Evolutionary conservation across 1,140 invertebrate species (phyloP), one percentile per base, ranked within the genome.

Genomic region (Drosophila kohkoa): DNA sequence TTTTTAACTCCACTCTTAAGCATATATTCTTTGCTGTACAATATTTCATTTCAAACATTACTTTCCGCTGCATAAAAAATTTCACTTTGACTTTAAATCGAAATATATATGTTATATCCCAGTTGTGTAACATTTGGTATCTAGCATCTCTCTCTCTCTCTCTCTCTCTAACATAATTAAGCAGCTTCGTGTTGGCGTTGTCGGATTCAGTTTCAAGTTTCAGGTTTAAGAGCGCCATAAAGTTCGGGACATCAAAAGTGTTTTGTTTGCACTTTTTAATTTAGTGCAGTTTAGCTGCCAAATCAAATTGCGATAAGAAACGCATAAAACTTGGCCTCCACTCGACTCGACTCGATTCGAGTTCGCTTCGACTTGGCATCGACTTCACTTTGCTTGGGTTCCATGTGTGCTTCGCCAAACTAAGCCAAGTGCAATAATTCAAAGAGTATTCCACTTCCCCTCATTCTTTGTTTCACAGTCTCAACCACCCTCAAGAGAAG

Each of bases 231-330:
- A 49, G 59, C 51, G 49, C 83, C 79, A 74, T 88, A 80, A 87
- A 80, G 45, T 59, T 55, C 25, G 55, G 38, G 46, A 67, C 51
- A 73, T 83, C 83, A 77, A 75, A 73, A 88, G 71, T 79, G 78
- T 90, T 90, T 90, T 89, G 78, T 90, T 89, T 89, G 81, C 81
- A 81, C 81, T 89, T 89, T 88, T 89, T 90, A 89, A 89, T 89
- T 89, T 86, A 89, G 81, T 89, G 85, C 86, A 87, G 75, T 85
- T 88, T 79, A 69, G 80, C 75, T 89, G 81, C 75, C 75, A 75
- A 89, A 90, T 90, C 78, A 81, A 89, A 81, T 52, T 66, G 57
- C 59, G 85, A 90, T 89, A 89, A 89, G 85, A 85, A 81, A 85
- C 77, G 71, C 81, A 83, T 89, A 88, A 90, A 87, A 82, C 35